Percentiles rank a stretch among this genome's conserved stretches.
Evolutionary conservation across 2,797 vertebrate species (phyloP).

Genomic region (Acanthis flammea): DNA sequence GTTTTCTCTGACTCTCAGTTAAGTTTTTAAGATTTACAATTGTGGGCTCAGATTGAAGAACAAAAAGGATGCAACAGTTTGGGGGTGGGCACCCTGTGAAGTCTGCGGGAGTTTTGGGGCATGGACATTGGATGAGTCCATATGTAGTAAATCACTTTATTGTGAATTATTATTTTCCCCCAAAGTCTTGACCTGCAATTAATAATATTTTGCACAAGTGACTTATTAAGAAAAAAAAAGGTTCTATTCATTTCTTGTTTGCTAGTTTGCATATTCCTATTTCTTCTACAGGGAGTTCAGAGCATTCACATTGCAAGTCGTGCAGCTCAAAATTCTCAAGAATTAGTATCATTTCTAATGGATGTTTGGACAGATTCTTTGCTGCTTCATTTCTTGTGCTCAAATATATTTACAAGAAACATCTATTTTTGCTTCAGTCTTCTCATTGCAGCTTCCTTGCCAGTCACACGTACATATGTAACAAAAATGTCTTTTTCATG

Average conservation of each 20-base stretch:
- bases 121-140: background rate
- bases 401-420: background rate
- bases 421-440: slow-evolving; percentile 20
- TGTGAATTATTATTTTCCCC: background rate
- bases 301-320: background rate
- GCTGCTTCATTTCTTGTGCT: background rate
- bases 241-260: background rate
- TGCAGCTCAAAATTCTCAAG: background rate
- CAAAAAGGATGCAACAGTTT: background rate
- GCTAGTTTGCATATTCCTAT: background rate
- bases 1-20: background rate
- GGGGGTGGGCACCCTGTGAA: background rate
- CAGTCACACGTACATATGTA: background rate
- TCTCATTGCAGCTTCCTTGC: background rate
- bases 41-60: background rate
- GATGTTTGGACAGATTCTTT: background rate
- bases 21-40: background rate
- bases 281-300: background rate
- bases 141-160: background rate
- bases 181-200: background rate
- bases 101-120: background rate
- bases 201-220: background rate
- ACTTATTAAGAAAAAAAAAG: background rate
- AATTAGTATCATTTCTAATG: background rate
- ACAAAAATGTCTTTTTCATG: background rate